phyloP scores from a whole-genome alignment of 2,113 vertebrate genomes.

The Plecturocebus donacophilus region DNA sequence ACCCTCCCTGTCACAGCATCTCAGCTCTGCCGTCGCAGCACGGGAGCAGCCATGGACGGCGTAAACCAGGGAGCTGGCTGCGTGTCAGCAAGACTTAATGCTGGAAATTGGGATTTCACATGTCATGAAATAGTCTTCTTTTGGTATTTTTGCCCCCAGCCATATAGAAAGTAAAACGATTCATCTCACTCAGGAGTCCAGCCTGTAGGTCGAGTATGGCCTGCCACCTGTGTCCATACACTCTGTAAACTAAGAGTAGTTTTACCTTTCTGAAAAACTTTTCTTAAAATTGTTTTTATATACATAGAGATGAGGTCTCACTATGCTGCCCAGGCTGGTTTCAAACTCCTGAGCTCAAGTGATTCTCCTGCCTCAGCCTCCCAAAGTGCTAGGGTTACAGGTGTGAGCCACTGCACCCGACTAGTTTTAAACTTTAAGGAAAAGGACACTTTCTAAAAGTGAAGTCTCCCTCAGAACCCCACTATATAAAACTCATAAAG shows the following conservation, averaged over 20 bases:
- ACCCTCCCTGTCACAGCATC: accelerated
- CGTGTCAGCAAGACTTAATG: accelerated
- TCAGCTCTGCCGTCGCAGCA: accelerated
- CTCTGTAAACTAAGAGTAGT: too few species aligned
- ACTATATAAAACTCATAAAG: not conserved
- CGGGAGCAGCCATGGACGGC: accelerated
- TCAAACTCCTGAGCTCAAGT: too few species aligned
- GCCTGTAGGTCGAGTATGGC: too few species aligned
- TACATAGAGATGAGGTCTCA: too few species aligned
- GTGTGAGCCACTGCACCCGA: not conserved
- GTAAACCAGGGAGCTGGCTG: accelerated
- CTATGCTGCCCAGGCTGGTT: too few species aligned
- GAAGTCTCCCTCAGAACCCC: not conserved
- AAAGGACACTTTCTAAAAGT: not conserved
- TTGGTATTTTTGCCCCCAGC: not conserved
- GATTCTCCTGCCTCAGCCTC: too few species aligned
- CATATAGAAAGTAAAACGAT: not conserved
- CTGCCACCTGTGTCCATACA: too few species aligned
- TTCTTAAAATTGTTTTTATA: too few species aligned
- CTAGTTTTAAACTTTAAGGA: not conserved
- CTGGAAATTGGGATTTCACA: not conserved
- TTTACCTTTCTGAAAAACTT: too few species aligned
- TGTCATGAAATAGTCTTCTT: not conserved
- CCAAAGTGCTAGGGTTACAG: not conserved
- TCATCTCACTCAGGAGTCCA: not conserved